Evolutionary conservation across 1,140 invertebrate genomes (phyloP).

Genomic region (Psilanteris sp.): DNA sequence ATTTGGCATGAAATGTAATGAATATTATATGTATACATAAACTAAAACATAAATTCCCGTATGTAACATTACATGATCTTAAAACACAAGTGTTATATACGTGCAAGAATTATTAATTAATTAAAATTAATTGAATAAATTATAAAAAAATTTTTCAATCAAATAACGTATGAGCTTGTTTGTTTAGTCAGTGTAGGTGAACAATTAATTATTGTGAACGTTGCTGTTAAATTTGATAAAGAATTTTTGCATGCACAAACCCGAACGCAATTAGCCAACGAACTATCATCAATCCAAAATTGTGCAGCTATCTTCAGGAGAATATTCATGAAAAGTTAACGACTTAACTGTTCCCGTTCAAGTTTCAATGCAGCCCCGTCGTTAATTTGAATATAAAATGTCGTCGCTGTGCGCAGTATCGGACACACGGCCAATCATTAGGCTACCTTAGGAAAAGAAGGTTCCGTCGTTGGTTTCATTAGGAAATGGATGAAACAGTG

Average conservation of each 20-base stretch:
- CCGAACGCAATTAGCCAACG: slow-evolving; percentile 15
- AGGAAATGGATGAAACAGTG: slow-evolving; percentile 80
- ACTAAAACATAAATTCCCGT: too few species aligned
- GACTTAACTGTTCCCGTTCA: slow-evolving; percentile 37
- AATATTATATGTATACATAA: too few species aligned
- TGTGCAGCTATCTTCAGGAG: slow-evolving; percentile 18
- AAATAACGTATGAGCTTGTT: too few species aligned
- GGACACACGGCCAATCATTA: slow-evolving; percentile 67
- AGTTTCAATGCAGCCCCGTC: slow-evolving; percentile 14
- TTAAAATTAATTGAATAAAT: too few species aligned
- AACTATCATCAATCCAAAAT: slow-evolving; percentile 43
- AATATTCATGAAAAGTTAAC: slow-evolving; percentile 57
- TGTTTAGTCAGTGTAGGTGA: too few species aligned
- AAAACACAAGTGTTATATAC: too few species aligned
- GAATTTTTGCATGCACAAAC: background rate
- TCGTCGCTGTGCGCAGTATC: slow-evolving; percentile 34
- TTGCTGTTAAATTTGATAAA: too few species aligned
- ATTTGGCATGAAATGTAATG: too few species aligned
- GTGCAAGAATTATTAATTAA: too few species aligned
- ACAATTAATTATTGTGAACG: too few species aligned
- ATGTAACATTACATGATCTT: too few species aligned
- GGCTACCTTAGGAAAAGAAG: slow-evolving; percentile 75
- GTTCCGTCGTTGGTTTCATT: slow-evolving; percentile 75
- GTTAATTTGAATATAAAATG: slow-evolving; percentile 63
- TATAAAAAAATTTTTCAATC: too few species aligned